These are phyloP conservation scores for Cheilosia scutellata DNA, from an alignment of 2,888 invertebrate species.

Conservation along the genomic window DNA sequence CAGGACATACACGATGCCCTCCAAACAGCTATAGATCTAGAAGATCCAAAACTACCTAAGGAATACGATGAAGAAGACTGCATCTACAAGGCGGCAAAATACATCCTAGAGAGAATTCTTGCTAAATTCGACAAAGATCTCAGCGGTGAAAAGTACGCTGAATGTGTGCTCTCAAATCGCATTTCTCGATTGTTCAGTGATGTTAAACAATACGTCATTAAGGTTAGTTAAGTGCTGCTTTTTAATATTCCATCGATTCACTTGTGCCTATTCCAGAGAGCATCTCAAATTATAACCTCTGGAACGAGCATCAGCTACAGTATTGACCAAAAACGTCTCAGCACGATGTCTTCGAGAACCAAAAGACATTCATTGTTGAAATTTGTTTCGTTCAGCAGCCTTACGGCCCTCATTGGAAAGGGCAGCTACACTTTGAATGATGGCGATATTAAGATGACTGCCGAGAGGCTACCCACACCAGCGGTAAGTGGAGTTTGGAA, in stretches of 20 bases:
- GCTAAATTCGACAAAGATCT: constrained; percentile 80
- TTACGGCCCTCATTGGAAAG: constrained; percentile 80
- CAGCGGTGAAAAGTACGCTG: constrained; percentile 78
- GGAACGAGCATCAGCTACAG: not conserved
- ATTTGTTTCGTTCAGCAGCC: constrained; percentile 80
- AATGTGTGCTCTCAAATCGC: constrained; percentile 76
- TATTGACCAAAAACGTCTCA: constrained; percentile 1
- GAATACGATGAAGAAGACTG: constrained; percentile 79
- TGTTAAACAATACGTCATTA: constrained; percentile 80
- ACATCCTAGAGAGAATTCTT: constrained; percentile 81
- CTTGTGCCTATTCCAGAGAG: constrained; percentile 78
- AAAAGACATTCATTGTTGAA: constrained; percentile 34
- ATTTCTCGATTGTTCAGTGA: constrained; percentile 79
- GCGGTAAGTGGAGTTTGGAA: constrained; percentile 76
- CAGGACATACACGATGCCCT: constrained; percentile 80
- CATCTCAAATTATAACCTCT: constrained; percentile 80
- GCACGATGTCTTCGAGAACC: not conserved
- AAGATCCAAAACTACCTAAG: constrained; percentile 72
- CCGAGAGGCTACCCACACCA: constrained; percentile 81
- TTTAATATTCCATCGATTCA: not conserved
- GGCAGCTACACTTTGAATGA: constrained; percentile 81
- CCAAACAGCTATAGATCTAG: constrained; percentile 80
- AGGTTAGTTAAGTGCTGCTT: constrained; percentile 77
- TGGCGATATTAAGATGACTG: constrained; percentile 77
- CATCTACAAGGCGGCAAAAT: constrained; percentile 82